Evolutionary conservation across 2,888 invertebrate genomes (phyloP).

Genomic region (Caenorhabditis sp.): DNA sequence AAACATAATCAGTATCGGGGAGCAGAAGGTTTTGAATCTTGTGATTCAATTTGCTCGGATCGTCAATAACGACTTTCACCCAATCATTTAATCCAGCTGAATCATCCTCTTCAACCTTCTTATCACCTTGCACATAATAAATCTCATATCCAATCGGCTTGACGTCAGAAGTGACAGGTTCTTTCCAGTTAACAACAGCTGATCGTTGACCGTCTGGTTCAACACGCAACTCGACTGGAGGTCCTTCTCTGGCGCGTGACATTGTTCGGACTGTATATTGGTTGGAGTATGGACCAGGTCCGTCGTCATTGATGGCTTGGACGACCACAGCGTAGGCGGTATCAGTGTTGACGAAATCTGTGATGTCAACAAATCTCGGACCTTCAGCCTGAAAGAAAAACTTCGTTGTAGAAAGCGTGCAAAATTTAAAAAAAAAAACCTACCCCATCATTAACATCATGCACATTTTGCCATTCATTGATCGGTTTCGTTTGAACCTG

Average conservation of each 20-base stretch:
- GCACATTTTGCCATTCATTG: slow-evolving; percentile 65
- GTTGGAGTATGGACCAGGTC: slow-evolving; percentile 69
- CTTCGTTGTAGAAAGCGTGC: background rate
- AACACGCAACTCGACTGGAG: slow-evolving; percentile 66
- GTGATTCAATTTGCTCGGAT: slow-evolving; percentile 56
- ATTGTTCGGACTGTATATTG: slow-evolving; percentile 67
- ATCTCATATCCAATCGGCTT: slow-evolving; percentile 66
- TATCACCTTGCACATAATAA: slow-evolving; percentile 67
- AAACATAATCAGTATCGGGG: slow-evolving; percentile 70
- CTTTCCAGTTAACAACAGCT: slow-evolving; percentile 65
- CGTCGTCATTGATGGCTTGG: slow-evolving; percentile 70
- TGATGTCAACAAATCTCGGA: slow-evolving; percentile 52
- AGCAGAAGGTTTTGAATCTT: slow-evolving; percentile 60
- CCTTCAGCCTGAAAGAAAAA: slow-evolving; percentile 14
- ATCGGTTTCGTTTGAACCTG: slow-evolving; percentile 68
- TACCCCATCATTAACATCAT: slow-evolving; percentile 50
- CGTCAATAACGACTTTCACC: slow-evolving; percentile 59
- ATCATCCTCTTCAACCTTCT: slow-evolving; percentile 68
- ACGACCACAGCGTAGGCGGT: slow-evolving; percentile 69
- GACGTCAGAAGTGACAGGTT: slow-evolving; percentile 58
- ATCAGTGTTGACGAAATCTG: slow-evolving; percentile 65
- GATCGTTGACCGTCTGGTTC: slow-evolving; percentile 66
- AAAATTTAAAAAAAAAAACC: background rate
- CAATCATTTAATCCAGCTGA: slow-evolving; percentile 56
- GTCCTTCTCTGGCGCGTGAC: slow-evolving; percentile 66